A percentile compares a stretch with the other conserved stretches of the same genome.
phyloP scores from a whole-genome alignment of 2,888 invertebrate genomes.

The Auanema freiburgensis region DNA sequence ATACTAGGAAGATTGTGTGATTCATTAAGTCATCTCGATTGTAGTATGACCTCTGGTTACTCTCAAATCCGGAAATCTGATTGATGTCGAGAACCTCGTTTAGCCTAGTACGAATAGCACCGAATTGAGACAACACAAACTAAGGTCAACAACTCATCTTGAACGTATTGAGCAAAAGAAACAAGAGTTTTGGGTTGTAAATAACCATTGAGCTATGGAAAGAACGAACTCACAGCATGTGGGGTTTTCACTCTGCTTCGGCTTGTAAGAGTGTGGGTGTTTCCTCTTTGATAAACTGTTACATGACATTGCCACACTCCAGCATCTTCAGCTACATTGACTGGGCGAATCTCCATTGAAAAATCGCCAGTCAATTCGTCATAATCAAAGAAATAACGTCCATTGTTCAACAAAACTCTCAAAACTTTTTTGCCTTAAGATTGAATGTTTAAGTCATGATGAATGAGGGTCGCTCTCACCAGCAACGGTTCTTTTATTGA shows the following conservation, averaged over 20 bases:
- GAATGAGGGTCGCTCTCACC: slow-evolving; percentile 30
- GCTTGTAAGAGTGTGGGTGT: slow-evolving; percentile 42
- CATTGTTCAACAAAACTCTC: slow-evolving; percentile 38
- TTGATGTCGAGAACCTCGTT: too few species aligned
- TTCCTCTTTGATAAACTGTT: slow-evolving; percentile 37
- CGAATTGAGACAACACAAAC: too few species aligned
- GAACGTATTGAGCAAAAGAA: too few species aligned
- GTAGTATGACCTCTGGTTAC: too few species aligned
- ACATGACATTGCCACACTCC: slow-evolving; percentile 51
- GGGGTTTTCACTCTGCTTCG: slow-evolving; percentile 31
- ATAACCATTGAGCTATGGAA: neutral
- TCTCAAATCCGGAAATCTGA: too few species aligned
- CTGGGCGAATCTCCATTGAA: slow-evolving; percentile 48
- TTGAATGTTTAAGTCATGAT: neutral
- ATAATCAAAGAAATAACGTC: slow-evolving; percentile 48
- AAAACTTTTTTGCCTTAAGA: slow-evolving; percentile 44
- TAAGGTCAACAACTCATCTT: too few species aligned
- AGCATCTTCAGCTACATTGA: slow-evolving; percentile 28
- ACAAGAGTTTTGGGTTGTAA: too few species aligned
- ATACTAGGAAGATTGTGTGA: too few species aligned
- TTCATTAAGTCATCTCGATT: too few species aligned
- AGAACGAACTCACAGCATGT: slow-evolving; percentile 11
- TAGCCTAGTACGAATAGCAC: too few species aligned
- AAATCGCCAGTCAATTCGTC: slow-evolving; percentile 53
- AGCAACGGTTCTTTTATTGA: slow-evolving; percentile 37